Base-by-base conservation (phyloP, 2,888 invertebrate species). In the Maniola hyperantus region DNA sequence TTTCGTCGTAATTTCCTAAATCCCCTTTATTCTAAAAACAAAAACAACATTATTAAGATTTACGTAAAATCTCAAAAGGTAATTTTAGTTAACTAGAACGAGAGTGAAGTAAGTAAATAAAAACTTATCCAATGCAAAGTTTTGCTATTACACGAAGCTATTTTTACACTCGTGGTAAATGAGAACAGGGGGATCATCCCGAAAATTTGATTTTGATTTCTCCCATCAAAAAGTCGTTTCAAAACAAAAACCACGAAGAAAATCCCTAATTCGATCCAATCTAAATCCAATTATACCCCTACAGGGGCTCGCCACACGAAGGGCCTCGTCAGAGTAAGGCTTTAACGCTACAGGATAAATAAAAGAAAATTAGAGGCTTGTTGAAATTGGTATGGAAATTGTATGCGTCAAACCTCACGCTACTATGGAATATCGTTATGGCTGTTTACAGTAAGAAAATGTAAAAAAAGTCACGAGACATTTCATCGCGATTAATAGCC, bases 251-350 rank as follows among this genome's bases (percentile, higher is more conserved):
- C 79, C 78, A 79, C 77, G 76, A 82, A 82, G 86, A 86, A 89
- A 88, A 84, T 84, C 84, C 73, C 84, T 88, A 88, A 91, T 88
- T 85, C 81, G 83, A 84, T 86, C 85, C 87, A 89, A 91, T 91
- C 89, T 87, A 87, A 90, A 86, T 87, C 88, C 86, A 89, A 91
- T 91, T 91, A 91, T 87, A 79, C 78, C 83, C 78, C 83, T 82
- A 85, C 78, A 76, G 76, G 79, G 82, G 78, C 82, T 80, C 79
- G 78, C 77, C 79, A 76, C 82, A 81, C 77, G 80, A 81, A 79
- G 79, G 44, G 33, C 66, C 50, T 46, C 42, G 50, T 39, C 36
- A 11, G 60, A 60, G 11, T 36, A 36, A 61, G 61, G 50, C 61
- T 61, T 51, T 61, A 36, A 50, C 18, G 50, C 39, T 50, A 13